Conservation (phyloP, 2,888 invertebrate species). For the Eurois occulta region DNA sequence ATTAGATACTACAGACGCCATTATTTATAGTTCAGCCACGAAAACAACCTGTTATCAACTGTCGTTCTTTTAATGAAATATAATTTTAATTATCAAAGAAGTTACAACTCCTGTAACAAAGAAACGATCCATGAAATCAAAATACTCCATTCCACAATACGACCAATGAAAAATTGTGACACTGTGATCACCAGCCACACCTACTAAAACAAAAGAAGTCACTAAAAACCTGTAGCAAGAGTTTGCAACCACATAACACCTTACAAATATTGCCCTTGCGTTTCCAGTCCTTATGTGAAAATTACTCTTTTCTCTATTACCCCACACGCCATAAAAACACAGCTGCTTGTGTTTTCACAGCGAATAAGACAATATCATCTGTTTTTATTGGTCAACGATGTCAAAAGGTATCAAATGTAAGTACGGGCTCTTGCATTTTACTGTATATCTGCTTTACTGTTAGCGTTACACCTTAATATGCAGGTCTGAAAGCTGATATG, state of each 20-base stretch:
- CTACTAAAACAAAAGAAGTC: constrained; percentile 39
- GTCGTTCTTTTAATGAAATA: neutral
- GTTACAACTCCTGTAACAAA: no score
- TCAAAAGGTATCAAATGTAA: constrained; percentile 46
- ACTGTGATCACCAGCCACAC: constrained; percentile 2
- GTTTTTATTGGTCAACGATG: constrained; percentile 46
- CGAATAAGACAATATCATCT: constrained; percentile 38
- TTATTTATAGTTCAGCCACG: neutral
- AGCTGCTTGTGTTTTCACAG: constrained; percentile 44
- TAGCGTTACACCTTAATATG: neutral
- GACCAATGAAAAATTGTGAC: constrained; percentile 21
- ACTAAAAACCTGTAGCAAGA: neutral
- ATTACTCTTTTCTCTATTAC: constrained; percentile 39
- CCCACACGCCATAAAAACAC: constrained; percentile 22
- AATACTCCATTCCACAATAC: constrained; percentile 26
- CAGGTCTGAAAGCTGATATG: neutral
- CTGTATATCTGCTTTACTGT: constrained; percentile 6
- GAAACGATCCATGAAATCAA: constrained; percentile 1
- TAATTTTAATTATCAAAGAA: neutral
- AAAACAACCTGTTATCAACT: neutral
- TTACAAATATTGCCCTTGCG: constrained; percentile 36
- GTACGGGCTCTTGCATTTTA: constrained; percentile 39
- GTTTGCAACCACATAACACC: constrained; percentile 16
- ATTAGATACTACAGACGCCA: neutral
- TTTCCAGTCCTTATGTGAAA: constrained; percentile 15